Evolutionary conservation across 1,140 invertebrate species (phyloP).

Genomic region (Chlorops oryzae): DNA sequence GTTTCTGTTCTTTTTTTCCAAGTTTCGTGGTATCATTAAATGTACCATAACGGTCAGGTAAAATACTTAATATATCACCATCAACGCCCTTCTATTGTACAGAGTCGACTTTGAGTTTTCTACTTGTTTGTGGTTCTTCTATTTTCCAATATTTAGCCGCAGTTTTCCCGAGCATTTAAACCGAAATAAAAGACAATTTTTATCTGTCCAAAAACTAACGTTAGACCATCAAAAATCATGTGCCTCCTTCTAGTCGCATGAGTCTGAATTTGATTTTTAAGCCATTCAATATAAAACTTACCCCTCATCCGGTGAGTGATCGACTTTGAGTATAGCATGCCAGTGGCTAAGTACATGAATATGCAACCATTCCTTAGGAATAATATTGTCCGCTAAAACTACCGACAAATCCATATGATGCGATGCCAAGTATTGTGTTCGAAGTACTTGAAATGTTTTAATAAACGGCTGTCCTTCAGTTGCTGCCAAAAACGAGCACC

Average conservation of each 20-base stretch:
- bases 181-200: no score
- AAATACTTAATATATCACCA: no score
- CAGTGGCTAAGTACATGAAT: conserved; percentile 62
- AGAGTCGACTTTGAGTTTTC: no score
- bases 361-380: conserved; percentile 64
- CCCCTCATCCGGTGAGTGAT: conserved; percentile 66
- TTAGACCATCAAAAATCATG: not conserved
- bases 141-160: no score
- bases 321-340: conserved; percentile 63
- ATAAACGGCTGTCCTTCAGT: conserved; percentile 56
- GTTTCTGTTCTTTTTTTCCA: no score
- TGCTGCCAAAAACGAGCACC: conserved; percentile 56
- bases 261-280: not conserved
- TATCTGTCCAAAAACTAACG: not conserved
- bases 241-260: no score
- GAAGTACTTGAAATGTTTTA: conserved; percentile 59
- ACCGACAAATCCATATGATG: conserved; percentile 67
- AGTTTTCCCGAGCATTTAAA: no score
- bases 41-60: no score
- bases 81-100: no score
- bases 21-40: no score
- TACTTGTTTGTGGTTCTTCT: no score
- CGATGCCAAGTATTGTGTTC: conserved; percentile 63
- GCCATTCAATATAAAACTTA: conserved; percentile 48
- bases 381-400: conserved; percentile 62